Evolutionary conservation across 2,113 vertebrate genomes (phyloP), one percentile per base, ranked within the genome.

Genomic region (Indri indri): DNA sequence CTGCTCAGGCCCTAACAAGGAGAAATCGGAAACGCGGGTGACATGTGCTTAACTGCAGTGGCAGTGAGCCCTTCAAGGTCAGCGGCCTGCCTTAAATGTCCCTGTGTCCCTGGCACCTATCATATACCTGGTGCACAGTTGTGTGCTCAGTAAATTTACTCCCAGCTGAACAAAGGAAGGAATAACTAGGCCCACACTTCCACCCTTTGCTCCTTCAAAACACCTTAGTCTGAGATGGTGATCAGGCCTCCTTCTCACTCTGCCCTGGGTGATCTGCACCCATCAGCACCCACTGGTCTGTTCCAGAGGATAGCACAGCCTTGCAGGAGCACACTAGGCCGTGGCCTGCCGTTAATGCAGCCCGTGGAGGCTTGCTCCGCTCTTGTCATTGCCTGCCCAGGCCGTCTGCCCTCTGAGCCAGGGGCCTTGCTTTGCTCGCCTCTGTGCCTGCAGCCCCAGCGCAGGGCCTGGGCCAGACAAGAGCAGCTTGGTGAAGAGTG

Each of bases 321-420:
- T 84, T 54, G 32, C 45, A 40, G 90, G 83, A 40, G 32, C 68
- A 79, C 18, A 2, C 6, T 9, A 10, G 54, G 13, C 16, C 22
- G 7, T 70, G 17, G 1, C 22, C 42, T 45, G 2, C 0, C 0
- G 16, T 11, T 32, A 76, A 27, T 4, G 57, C 27, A 59, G 45
- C 45, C 4, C 7, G 4, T 32, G 74, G 47, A 23, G 5, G 14
- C 65, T 79, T 23, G 2, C 9, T 71, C 23, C 13, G 2, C 34
- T 13, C 11, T 2, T 12, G 10, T 57, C 17, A 34, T 16, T 27
- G 12, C 77, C 40, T 32, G 1, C 0, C 4, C 7, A 40, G 63
- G 42, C 59, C 71, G 1, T 27, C 25, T 52, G 3, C 18, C 50
- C 71, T 81, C 14, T 17, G 50, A 74, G 30, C 22, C 34, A 27